Evolutionary conservation across 2,888 invertebrate species (phyloP).

Genomic region (Phragmatobia fuliginosa): DNA sequence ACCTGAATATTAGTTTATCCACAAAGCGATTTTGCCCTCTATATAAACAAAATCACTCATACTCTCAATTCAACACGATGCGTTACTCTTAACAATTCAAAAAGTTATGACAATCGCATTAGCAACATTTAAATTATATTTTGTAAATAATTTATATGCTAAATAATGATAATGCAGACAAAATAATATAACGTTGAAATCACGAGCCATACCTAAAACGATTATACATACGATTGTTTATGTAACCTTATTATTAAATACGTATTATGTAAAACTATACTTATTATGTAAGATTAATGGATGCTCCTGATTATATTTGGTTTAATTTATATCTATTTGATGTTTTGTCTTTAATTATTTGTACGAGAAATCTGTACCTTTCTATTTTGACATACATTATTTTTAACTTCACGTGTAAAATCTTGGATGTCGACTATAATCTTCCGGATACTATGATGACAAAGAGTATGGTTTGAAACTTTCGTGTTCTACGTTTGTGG

Average conservation of each 20-base stretch:
- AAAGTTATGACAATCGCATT: not conserved
- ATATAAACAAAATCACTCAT: not conserved
- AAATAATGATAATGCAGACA: conserved; percentile 1
- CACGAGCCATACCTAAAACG: conserved; percentile 5
- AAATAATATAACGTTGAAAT: conserved; percentile 3
- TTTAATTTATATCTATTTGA: conserved; percentile 1
- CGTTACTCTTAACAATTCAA: not conserved
- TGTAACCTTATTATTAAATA: conserved; percentile 16
- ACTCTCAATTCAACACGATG: not conserved
- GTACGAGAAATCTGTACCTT: not conserved
- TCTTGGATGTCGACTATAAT: not conserved
- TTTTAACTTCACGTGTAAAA: not conserved
- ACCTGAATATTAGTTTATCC: too few relatives aligned
- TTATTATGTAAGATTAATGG: conserved; percentile 4
- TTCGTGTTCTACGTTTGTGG: not conserved
- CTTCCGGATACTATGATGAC: not conserved
- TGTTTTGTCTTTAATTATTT: conserved; percentile 5
- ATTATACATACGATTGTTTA: not conserved
- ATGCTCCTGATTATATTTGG: not conserved
- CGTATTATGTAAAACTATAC: conserved; percentile 4
- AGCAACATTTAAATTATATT: not conserved
- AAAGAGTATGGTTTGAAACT: not conserved
- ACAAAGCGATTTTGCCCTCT: not conserved
- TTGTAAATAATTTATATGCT: not conserved
- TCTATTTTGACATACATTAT: conserved; percentile 1